phyloP scores from a whole-genome alignment of 2,113 vertebrate genomes.

The Scortum barcoo region DNA sequence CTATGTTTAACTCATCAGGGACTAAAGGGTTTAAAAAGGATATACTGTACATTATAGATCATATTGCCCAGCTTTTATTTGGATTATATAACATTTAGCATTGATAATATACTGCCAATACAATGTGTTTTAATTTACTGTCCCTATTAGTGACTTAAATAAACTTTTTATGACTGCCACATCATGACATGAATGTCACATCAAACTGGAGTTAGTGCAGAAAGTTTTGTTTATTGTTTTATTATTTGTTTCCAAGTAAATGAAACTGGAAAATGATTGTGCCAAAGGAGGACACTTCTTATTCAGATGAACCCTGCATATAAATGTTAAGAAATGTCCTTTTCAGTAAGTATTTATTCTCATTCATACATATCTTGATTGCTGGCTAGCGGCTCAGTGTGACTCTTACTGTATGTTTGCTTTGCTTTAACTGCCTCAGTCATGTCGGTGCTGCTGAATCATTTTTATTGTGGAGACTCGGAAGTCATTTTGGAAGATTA shows the following conservation, averaged over 20 bases:
- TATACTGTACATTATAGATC: neutral
- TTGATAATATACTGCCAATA: neutral
- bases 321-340: too few species aligned
- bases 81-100: neutral
- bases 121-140: neutral
- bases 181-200: too few species aligned
- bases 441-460: neutral
- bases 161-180: too few species aligned
- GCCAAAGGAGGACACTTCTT: neutral
- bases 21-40: too few species aligned
- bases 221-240: too few species aligned
- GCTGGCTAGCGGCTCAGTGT: neutral
- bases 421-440: neutral
- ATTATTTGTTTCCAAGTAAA: neutral
- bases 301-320: neutral
- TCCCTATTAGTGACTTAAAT: too few species aligned
- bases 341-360: neutral
- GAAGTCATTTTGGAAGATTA: neutral
- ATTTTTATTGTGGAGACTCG: neutral
- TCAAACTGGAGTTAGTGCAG: too few species aligned
- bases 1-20: too few species aligned
- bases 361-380: neutral
- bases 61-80: neutral
- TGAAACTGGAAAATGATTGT: neutral
- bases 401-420: neutral